phyloP scores from a whole-genome alignment of 2,888 invertebrate genomes.

The Terebella lapidaria region DNA sequence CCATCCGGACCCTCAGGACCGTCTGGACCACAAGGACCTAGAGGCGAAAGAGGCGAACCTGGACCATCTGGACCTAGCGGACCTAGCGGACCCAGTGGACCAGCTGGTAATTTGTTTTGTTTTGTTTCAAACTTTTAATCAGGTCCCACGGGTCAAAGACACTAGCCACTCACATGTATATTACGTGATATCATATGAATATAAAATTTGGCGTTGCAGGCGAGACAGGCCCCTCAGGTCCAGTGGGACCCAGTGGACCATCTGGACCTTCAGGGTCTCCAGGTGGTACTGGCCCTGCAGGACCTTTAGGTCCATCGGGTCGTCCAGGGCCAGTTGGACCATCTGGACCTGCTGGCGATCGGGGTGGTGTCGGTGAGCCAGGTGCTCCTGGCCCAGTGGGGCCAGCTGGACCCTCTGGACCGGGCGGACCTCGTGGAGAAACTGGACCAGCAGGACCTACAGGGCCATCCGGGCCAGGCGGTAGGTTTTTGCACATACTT shows the following conservation, averaged over 20 bases:
- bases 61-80: constrained; percentile 9
- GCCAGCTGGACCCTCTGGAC: constrained; percentile 13
- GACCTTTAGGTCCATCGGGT: constrained; percentile 6
- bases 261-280: constrained; percentile 13
- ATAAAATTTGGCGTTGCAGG: too few species aligned
- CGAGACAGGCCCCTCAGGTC: background rate
- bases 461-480: constrained; percentile 13
- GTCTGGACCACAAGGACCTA: constrained; percentile 13
- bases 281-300: constrained; percentile 21
- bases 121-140: constrained; percentile 12
- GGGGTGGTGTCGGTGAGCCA: constrained; percentile 12
- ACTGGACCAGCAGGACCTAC: constrained; percentile 15
- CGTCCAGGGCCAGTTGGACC: constrained; percentile 11
- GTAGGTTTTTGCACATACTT: constrained; percentile 3
- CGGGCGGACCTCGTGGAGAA: constrained; percentile 17
- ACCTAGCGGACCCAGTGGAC: constrained; percentile 54
- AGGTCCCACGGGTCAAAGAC: background rate
- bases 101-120: too few species aligned
- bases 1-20: constrained; percentile 23
- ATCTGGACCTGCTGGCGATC: constrained; percentile 7
- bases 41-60: constrained; percentile 3
- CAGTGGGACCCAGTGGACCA: constrained; percentile 1
- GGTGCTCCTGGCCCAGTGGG: constrained; percentile 20
- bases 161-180: background rate
- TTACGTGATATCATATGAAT: background rate